Percentiles rank a stretch among this genome's conserved stretches.
These are phyloP conservation scores for Actenoides lindsayi DNA, from an alignment of 2,113 vertebrate species.

Conservation along the genomic window DNA sequence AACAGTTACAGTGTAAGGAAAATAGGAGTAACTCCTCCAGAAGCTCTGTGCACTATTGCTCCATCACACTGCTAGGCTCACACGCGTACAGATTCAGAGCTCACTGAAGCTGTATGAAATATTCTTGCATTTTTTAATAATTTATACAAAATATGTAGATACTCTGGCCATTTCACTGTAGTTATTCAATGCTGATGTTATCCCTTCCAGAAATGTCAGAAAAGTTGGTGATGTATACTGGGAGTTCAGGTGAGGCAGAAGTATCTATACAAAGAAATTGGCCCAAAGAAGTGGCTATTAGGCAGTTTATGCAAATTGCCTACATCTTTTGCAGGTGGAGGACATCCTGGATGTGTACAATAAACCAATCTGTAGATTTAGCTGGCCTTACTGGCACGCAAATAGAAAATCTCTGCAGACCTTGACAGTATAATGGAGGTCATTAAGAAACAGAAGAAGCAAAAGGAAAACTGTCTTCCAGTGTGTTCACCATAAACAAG, in stretches of 20 bases:
- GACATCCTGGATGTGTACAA: not conserved
- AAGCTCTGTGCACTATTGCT: not conserved
- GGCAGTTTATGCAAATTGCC: not conserved
- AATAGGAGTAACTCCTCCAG: not conserved
- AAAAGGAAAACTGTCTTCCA: not conserved
- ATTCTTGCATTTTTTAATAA: conserved; percentile 1
- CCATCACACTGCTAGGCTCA: not conserved
- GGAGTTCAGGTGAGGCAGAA: not conserved
- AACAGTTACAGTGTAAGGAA: not conserved
- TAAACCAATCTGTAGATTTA: not conserved
- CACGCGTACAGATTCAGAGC: not conserved
- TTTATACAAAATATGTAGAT: not conserved
- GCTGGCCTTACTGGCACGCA: not conserved
- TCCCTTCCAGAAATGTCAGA: not conserved
- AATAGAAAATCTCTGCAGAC: not conserved
- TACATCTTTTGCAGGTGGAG: not conserved
- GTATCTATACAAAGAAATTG: not conserved
- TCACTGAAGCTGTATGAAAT: not conserved
- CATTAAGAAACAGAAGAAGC: not conserved
- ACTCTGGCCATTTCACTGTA: not conserved
- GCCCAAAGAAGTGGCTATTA: not conserved
- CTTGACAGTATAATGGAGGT: not conserved
- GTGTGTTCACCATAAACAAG: not conserved
- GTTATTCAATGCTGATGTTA: not conserved
- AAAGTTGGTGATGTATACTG: not conserved